phyloP scores from a whole-genome alignment of 1,140 invertebrate species.

The Doryteuthis pealeii region DNA sequence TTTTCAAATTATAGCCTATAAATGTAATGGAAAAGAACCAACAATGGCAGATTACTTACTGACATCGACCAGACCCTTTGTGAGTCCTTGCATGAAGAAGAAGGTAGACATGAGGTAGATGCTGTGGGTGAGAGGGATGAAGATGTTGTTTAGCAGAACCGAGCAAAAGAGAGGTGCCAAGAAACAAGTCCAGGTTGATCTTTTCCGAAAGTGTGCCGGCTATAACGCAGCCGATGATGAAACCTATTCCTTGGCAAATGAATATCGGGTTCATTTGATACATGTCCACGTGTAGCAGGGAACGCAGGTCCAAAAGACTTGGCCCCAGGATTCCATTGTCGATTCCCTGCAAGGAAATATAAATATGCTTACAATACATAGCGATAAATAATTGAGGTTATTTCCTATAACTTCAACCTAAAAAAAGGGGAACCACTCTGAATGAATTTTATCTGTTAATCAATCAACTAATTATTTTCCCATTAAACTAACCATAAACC shows the following conservation, averaged over 20 bases:
- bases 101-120: not conserved
- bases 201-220: not conserved
- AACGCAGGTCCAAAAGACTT: not conserved
- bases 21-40: not conserved
- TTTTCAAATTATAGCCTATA: not conserved
- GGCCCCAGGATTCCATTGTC: slow-evolving; percentile 9
- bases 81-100: slow-evolving; percentile 2
- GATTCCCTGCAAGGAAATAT: not conserved
- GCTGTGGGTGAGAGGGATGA: not conserved
- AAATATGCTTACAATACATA: no score
- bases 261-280: not conserved
- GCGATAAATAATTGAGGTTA: no score
- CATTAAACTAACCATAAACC: no score
- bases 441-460: no score
- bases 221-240: not conserved
- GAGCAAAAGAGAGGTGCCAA: not conserved
- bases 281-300: not conserved
- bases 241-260: not conserved
- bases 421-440: no score
- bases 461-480: no score
- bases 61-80: slow-evolving; percentile 2
- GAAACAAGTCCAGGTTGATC: slow-evolving; percentile 1
- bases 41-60: not conserved
- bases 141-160: not conserved
- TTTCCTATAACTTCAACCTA: no score